Evolutionary conservation across 2,113 vertebrate species (phyloP).

Genomic region (Nothocercus nigrocapillus): DNA sequence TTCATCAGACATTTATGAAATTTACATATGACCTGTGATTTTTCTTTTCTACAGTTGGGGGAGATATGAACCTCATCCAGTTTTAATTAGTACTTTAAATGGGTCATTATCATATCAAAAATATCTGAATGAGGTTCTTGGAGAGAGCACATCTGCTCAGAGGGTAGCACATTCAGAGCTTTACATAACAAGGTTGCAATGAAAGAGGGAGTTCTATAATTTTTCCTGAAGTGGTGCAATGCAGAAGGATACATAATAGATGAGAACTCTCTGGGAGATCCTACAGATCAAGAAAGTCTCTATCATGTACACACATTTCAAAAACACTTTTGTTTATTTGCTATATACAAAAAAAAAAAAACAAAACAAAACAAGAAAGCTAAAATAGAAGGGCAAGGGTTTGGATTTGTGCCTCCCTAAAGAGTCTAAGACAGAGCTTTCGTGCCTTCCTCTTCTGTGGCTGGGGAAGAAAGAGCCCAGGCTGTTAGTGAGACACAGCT

Average conservation of each 20-base stretch:
- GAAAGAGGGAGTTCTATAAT: background rate
- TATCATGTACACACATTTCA: background rate
- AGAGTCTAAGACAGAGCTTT: background rate
- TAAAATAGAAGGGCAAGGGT: background rate
- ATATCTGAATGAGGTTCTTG: slow-evolving; percentile 31
- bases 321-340: background rate
- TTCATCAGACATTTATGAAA: slow-evolving; percentile 43
- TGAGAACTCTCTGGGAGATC: background rate
- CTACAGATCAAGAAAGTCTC: background rate
- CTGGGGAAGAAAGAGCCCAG: background rate
- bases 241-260: background rate
- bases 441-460: background rate
- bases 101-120: slow-evolving; percentile 45
- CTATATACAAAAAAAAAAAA: background rate
- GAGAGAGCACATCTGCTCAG: background rate
- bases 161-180: background rate
- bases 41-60: slow-evolving; percentile 29
- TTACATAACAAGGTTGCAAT: background rate
- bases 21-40: slow-evolving; percentile 34
- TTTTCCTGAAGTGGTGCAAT: background rate
- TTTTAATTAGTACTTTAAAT: slow-evolving; percentile 63
- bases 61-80: slow-evolving; percentile 20
- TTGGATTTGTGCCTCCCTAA: background rate
- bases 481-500: background rate
- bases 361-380: background rate